A percentile compares a stretch with the other conserved stretches of the same genome.
These are phyloP conservation scores for Plotosus lineatus DNA, from an alignment of 2,113 vertebrate species.

Conservation along the genomic window DNA sequence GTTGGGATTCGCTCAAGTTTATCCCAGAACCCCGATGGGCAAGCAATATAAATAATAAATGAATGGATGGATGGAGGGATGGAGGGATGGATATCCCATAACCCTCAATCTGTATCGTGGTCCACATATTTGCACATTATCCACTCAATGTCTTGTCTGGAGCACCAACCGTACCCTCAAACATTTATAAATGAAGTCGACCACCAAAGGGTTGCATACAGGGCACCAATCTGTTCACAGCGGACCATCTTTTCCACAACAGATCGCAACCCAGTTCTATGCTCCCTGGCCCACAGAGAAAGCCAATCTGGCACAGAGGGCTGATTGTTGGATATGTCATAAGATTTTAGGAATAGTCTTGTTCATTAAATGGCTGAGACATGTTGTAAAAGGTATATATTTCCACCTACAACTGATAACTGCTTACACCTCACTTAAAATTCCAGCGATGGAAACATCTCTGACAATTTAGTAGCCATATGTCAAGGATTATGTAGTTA, in stretches of 20 bases:
- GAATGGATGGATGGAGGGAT: no score
- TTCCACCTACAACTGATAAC: background rate
- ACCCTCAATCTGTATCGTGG: background rate
- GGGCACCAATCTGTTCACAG: slow-evolving; percentile 46
- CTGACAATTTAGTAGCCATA: slow-evolving; percentile 23
- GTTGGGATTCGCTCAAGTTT: no score
- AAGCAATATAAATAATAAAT: no score
- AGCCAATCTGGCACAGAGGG: background rate
- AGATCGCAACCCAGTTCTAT: slow-evolving; percentile 24
- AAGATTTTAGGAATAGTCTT: background rate
- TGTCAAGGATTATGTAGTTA: slow-evolving; percentile 4
- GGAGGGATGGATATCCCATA: no score
- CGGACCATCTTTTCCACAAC: slow-evolving; percentile 39
- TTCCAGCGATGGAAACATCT: background rate
- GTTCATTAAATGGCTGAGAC: slow-evolving; percentile 11
- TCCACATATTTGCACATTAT: background rate
- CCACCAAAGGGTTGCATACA: slow-evolving; percentile 20
- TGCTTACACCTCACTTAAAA: background rate
- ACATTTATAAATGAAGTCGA: background rate
- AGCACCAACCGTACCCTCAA: background rate
- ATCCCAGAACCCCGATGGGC: no score
- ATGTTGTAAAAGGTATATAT: background rate
- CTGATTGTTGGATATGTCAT: slow-evolving; percentile 11
- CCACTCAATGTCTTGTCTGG: background rate
- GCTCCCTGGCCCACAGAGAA: slow-evolving; percentile 19